These are phyloP conservation scores for Aphelenchoides besseyi DNA, from an alignment of 1,140 invertebrate genomes.

Conservation along the genomic window DNA sequence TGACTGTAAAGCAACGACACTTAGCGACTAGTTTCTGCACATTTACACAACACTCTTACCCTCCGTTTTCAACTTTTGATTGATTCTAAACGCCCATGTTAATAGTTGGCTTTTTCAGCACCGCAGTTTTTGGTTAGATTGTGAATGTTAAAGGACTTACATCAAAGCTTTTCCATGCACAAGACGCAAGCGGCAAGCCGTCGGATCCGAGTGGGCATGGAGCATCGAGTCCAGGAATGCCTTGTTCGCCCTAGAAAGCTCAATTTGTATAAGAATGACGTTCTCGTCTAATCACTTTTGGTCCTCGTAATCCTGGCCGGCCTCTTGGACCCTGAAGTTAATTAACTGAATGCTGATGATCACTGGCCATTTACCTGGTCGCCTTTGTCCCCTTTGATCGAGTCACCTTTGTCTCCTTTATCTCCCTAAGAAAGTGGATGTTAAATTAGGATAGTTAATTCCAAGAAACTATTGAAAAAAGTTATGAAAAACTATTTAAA, in stretches of 20 bases:
- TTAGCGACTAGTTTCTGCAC: no score
- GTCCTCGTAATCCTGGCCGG: slow-evolving; percentile 82
- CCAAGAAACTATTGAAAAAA: background rate
- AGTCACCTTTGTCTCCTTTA: background rate
- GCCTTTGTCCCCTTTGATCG: slow-evolving; percentile 68
- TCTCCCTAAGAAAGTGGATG: background rate
- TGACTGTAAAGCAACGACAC: no score
- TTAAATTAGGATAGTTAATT: background rate
- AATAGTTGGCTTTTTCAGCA: no score
- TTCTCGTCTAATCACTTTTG: slow-evolving; percentile 81
- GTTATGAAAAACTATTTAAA: background rate
- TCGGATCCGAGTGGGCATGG: slow-evolving; percentile 89
- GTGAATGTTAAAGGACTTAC: background rate
- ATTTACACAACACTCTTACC: slow-evolving; percentile 1
- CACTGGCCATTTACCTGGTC: slow-evolving; percentile 64
- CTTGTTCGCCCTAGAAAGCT: slow-evolving; percentile 63
- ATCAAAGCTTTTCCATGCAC: slow-evolving; percentile 77
- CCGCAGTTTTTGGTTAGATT: background rate
- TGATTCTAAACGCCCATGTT: slow-evolving; percentile 3
- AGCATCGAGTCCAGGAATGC: slow-evolving; percentile 89
- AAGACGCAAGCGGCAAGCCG: slow-evolving; percentile 86
- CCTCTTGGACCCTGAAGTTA: slow-evolving; percentile 78
- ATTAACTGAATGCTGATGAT: no score
- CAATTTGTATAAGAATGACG: slow-evolving; percentile 5
- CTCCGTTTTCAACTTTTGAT: background rate